These are phyloP conservation scores for Theretra japonica DNA, from an alignment of 2,888 invertebrate species.

Conservation along the genomic window DNA sequence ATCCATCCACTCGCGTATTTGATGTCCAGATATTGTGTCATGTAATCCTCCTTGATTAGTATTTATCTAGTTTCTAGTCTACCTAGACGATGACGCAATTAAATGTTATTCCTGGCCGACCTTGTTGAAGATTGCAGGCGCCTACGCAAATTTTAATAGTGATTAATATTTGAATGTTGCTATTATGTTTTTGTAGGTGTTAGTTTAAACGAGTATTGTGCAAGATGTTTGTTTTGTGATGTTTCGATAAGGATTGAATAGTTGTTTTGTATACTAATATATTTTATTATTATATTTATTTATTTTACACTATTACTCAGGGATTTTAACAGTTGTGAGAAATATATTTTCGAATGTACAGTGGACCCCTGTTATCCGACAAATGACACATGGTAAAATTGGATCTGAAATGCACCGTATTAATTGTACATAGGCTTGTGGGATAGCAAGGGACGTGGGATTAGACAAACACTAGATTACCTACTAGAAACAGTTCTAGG, in stretches of 20 bases:
- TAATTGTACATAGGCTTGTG: too few species aligned
- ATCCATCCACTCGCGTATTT: background rate
- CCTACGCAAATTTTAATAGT: conserved; percentile 14
- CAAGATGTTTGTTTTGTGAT: background rate
- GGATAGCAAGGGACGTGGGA: too few species aligned
- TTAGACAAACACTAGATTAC: too few species aligned
- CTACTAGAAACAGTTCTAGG: too few species aligned
- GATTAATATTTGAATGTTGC: conserved; percentile 28
- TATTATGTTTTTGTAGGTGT: conserved; percentile 26
- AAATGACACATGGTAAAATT: too few species aligned
- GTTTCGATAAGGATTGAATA: background rate
- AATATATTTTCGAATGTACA: too few species aligned
- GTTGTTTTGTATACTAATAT: background rate
- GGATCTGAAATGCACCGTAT: too few species aligned
- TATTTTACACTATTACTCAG: too few species aligned
- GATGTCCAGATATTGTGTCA: conserved; percentile 17
- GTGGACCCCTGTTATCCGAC: too few species aligned
- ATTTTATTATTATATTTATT: background rate
- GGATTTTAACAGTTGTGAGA: too few species aligned
- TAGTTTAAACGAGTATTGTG: background rate
- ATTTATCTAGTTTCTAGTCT: conserved; percentile 26
- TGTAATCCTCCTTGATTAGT: conserved; percentile 19
- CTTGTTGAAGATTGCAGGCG: conserved; percentile 14
- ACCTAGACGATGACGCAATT: conserved; percentile 31
- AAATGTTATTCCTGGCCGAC: conserved; percentile 15